These are phyloP conservation scores for Lytechinus variegatus DNA, from an alignment of 35 echinoderm and acorn worm species.

Conservation along the genomic window DNA sequence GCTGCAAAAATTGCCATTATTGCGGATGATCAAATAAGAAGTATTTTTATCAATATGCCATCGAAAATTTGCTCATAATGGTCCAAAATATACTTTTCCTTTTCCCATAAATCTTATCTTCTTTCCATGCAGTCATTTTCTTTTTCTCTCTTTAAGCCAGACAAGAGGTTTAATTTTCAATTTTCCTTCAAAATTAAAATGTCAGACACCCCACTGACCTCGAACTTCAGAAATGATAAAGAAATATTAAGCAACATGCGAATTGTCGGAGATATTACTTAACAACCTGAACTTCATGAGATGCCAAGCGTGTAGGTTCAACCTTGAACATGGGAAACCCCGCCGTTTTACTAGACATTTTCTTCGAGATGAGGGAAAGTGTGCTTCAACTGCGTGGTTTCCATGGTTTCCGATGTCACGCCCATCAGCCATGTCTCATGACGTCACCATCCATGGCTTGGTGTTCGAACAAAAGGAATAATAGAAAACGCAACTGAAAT, in stretches of 20 bases:
- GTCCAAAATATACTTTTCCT: neutral
- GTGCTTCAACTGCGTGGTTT: neutral
- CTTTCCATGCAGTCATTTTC: no score
- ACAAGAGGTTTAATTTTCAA: neutral
- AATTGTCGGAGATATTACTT: neutral
- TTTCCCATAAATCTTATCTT: neutral
- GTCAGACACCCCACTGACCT: neutral
- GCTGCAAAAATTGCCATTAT: no score
- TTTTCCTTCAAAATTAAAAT: neutral
- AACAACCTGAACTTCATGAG: neutral
- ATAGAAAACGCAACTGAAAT: no score
- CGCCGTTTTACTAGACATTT: neutral
- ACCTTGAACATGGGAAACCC: neutral
- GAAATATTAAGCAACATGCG: neutral
- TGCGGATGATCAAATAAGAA: no score
- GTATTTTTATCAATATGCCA: no score
- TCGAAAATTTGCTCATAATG: neutral
- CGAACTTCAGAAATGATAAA: neutral
- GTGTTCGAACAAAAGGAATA: no score
- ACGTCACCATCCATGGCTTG: no score
- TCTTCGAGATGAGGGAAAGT: neutral
- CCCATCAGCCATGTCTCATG: no score
- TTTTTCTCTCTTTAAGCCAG: neutral
- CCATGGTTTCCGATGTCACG: neutral
- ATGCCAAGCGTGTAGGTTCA: neutral